phyloP scores from a whole-genome alignment of 2,113 vertebrate species.

The Oryzias woworae region DNA sequence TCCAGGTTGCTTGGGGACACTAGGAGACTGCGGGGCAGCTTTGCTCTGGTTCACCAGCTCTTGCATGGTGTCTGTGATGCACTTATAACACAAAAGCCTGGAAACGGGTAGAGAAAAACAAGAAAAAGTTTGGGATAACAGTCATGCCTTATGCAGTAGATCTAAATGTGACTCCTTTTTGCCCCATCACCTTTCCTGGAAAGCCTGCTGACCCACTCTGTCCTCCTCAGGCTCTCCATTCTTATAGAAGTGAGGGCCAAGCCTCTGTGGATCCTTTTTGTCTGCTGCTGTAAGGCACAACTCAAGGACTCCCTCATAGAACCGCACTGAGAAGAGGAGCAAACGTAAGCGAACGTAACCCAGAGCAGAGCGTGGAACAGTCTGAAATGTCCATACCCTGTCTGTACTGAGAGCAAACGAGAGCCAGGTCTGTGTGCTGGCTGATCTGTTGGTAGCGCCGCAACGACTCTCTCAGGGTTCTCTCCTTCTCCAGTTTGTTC shows the following conservation, averaged over 20 bases:
- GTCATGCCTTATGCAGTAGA: not conserved
- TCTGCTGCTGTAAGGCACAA: constrained; percentile 92
- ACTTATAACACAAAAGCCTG: constrained; percentile 93
- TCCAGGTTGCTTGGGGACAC: constrained; percentile 96
- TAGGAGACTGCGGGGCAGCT: constrained; percentile 96
- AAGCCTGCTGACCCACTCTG: constrained; percentile 86
- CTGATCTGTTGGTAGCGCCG: constrained; percentile 95
- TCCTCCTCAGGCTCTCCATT: constrained; percentile 98
- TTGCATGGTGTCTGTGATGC: constrained; percentile 96
- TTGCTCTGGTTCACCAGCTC: constrained; percentile 97
- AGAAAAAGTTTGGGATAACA: not conserved
- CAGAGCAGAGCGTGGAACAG: not conserved
- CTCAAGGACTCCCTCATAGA: constrained; percentile 96
- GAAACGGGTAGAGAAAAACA: not conserved
- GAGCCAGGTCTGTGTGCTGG: constrained; percentile 90
- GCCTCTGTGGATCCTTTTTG: constrained; percentile 94
- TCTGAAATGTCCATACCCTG: constrained; percentile 79
- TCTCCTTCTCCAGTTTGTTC: constrained; percentile 89
- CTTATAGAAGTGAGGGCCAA: constrained; percentile 96
- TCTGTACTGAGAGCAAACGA: constrained; percentile 91
- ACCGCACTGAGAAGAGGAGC: constrained; percentile 81
- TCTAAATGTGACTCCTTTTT: not conserved
- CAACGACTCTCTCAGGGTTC: constrained; percentile 88
- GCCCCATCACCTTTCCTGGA: constrained; percentile 85
- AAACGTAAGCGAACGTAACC: not conserved